phyloP scores from a whole-genome alignment of 1,140 invertebrate species.

The Heliconius eleuchia region DNA sequence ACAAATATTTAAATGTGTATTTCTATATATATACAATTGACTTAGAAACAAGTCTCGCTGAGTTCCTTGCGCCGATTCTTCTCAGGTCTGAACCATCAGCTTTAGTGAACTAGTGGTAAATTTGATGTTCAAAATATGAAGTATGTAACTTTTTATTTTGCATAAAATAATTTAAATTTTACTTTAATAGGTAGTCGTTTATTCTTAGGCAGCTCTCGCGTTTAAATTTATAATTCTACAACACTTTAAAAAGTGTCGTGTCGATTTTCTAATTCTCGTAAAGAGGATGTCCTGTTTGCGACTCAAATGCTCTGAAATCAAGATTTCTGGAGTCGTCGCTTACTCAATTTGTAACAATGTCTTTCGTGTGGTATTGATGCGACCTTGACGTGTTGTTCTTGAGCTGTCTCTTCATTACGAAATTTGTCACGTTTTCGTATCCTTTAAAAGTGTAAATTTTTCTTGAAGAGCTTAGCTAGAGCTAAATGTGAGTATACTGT shows the following conservation, averaged over 20 bases:
- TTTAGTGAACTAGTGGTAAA: too few species aligned
- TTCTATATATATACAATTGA: too few species aligned
- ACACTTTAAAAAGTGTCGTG: neutral
- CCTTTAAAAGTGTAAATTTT: neutral
- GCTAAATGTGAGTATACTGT: too few species aligned
- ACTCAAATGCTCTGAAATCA: neutral
- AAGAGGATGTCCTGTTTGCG: constrained; percentile 22
- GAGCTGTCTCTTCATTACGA: neutral
- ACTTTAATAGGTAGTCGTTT: too few species aligned
- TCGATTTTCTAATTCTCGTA: constrained; percentile 6
- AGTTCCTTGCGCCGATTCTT: too few species aligned
- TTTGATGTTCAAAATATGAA: too few species aligned
- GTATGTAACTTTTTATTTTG: too few species aligned
- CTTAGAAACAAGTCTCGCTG: too few species aligned
- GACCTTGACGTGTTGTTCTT: neutral
- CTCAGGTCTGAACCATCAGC: too few species aligned
- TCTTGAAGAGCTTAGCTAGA: neutral
- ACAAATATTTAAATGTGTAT: too few species aligned
- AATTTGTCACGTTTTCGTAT: neutral
- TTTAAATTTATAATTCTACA: neutral
- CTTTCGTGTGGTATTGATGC: neutral
- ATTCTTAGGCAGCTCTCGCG: too few species aligned
- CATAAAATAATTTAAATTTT: too few species aligned
- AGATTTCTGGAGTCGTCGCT: neutral
- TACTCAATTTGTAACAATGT: constrained; percentile 10